phyloP scores from a whole-genome alignment of 2,888 invertebrate genomes.

The Venusia cambrica region DNA sequence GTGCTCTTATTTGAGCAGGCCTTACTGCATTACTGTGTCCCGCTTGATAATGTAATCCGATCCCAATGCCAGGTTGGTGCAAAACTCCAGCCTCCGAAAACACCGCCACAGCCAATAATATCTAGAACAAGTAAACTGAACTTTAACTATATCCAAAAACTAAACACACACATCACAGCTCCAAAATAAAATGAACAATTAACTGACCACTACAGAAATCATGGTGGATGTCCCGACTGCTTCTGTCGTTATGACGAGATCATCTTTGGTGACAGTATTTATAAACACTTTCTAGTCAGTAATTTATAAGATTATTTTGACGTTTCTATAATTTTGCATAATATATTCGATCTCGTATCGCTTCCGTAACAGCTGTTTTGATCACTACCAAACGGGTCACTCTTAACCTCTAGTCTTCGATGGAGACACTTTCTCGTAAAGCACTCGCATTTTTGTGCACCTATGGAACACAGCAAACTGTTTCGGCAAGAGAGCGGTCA shows the following conservation, averaged over 20 bases:
- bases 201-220: conserved; percentile 47
- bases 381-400: no score
- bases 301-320: conserved; percentile 34
- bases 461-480: no score
- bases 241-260: conserved; percentile 41
- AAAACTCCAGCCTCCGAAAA: conserved; percentile 17
- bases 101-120: conserved; percentile 12
- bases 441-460: no score
- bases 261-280: conserved; percentile 44
- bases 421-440: no score
- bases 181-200: conserved; percentile 9
- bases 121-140: conserved; percentile 19
- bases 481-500: no score
- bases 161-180: background rate
- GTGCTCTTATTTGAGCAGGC: conserved; percentile 1
- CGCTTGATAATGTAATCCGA: conserved; percentile 5
- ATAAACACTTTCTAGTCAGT: conserved; percentile 57
- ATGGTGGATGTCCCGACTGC: conserved; percentile 35
- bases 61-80: conserved; percentile 3
- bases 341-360: conserved; percentile 38
- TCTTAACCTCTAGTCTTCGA: no score
- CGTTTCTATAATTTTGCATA: conserved; percentile 52
- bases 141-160: conserved; percentile 1
- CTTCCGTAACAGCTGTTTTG: conserved; percentile 39
- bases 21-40: conserved; percentile 4